Base-by-base conservation (phyloP, 1,140 invertebrate species). In the Drosophila trapezifrons region DNA sequence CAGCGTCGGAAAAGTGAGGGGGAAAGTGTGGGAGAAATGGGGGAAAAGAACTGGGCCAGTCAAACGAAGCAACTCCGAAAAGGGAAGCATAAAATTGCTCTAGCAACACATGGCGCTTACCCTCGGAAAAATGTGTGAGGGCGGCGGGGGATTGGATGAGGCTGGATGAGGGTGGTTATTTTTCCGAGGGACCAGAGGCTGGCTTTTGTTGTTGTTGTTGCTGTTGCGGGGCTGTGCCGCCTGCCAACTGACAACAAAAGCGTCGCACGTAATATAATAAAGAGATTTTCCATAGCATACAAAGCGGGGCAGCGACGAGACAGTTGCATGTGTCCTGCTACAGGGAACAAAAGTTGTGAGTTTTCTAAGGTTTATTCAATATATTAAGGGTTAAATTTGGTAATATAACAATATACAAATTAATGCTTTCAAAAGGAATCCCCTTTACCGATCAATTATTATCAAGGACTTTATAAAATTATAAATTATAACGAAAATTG, bases 251-350 rank as follows among this genome's bases (percentile, higher is more conserved):
- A 78, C 83, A 87, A 86, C 78, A 86, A 82, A 87, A 87, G 83
- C 79, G 67, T 47, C 47, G 72, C 80, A 87, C 84, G 84, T 87
- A 87, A 87, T 83, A 87, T 83, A 87, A 87, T 89, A 87, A 87
- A 87, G 76, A 89, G 83, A 89, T 87, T 89, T 87, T 87, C 83
- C 80, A 74, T 83, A 60, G 83, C 80, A 89, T 83, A 89, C 80
- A 87, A 87, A 86, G 76, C 62, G 76, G 72, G 59, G 64, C 52
- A 55, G 38, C 63, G 73, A 25, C 42, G 49, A 75, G 59, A 75
- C 70, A 74, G 70, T 64, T 65, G 67, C 71, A 76, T 75, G 45
- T 64, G 71, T 76, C 69, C 69, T 71, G 42, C 42, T 71, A 29
- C 60, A 64, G 17, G 18, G 55, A 60, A 20, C 51, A 29, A 54